A percentile compares a stretch with the other conserved stretches of the same genome.
phyloP scores from a whole-genome alignment of 2,888 invertebrate genomes.

The Nomada ruficornis region DNA sequence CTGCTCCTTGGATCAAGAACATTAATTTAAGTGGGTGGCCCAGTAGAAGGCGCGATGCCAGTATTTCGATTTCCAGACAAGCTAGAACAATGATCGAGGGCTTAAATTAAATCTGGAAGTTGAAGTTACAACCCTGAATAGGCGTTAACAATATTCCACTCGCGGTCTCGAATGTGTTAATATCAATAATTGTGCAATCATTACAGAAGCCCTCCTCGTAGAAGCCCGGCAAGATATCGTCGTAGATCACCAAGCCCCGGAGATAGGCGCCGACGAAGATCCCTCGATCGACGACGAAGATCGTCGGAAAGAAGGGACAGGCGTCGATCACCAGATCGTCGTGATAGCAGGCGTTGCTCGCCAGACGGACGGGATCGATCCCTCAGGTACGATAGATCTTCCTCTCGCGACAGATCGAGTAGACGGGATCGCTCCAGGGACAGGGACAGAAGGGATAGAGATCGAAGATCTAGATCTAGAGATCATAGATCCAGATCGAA shows the following conservation, averaged over 20 bases:
- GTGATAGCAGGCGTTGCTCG: constrained; percentile 80
- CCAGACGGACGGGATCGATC: constrained; percentile 79
- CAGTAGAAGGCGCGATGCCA: no score
- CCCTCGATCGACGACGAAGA: constrained; percentile 80
- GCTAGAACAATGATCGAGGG: no score
- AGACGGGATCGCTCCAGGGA: constrained; percentile 82
- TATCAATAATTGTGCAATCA: constrained; percentile 17
- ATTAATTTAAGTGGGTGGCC: background rate
- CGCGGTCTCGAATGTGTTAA: background rate
- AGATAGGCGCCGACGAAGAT: constrained; percentile 79
- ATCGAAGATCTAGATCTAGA: constrained; percentile 78
- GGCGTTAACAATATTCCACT: no score
- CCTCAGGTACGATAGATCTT: constrained; percentile 81
- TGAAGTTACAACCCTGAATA: no score
- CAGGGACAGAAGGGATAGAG: constrained; percentile 84
- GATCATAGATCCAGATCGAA: constrained; percentile 83
- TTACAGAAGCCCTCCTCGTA: constrained; percentile 78
- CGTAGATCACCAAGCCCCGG: constrained; percentile 82
- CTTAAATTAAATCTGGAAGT: no score
- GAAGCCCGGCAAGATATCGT: constrained; percentile 81
- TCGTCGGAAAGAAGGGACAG: constrained; percentile 81
- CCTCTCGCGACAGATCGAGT: constrained; percentile 82
- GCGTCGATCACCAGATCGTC: constrained; percentile 79
- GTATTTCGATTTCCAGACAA: no score
- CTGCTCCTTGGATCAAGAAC: background rate